Evolutionary conservation across 2,888 invertebrate genomes (phyloP).

Genomic region (Aporophyla nigra): DNA sequence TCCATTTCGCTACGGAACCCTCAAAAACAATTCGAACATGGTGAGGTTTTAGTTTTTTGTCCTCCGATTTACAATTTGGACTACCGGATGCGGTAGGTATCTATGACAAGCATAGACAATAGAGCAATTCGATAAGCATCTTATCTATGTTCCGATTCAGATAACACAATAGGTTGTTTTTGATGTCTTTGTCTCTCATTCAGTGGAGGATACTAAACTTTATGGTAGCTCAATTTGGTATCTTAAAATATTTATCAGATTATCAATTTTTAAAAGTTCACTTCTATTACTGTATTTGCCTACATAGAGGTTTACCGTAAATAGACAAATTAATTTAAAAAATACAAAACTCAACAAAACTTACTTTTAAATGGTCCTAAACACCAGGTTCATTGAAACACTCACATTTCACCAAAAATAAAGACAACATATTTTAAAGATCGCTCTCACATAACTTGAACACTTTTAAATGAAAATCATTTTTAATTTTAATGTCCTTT

Average conservation of each 20-base stretch:
- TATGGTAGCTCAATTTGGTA: conserved; percentile 19
- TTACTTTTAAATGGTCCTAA: conserved; percentile 15
- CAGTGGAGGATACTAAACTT: conserved; percentile 29
- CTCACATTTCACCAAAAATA: conserved; percentile 28
- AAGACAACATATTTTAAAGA: background rate
- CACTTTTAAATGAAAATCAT: background rate
- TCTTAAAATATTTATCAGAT: background rate
- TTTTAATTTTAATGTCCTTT: background rate
- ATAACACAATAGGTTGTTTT: conserved; percentile 79
- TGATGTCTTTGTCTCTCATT: conserved; percentile 65
- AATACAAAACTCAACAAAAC: conserved; percentile 8
- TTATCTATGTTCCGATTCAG: conserved; percentile 81
- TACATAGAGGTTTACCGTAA: background rate
- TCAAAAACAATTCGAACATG: background rate
- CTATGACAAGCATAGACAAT: conserved; percentile 79
- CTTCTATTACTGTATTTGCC: background rate
- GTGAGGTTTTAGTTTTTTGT: conserved; percentile 18
- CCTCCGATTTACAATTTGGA: conserved; percentile 58
- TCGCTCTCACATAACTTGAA: background rate
- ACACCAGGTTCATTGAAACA: conserved; percentile 14
- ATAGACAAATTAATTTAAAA: background rate
- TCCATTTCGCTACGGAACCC: background rate
- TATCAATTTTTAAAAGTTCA: background rate
- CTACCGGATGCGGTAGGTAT: conserved; percentile 78
- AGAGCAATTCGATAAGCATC: conserved; percentile 80